Evolutionary conservation across 1,140 invertebrate genomes (phyloP).

Genomic region (Melanaphis sacchari): DNA sequence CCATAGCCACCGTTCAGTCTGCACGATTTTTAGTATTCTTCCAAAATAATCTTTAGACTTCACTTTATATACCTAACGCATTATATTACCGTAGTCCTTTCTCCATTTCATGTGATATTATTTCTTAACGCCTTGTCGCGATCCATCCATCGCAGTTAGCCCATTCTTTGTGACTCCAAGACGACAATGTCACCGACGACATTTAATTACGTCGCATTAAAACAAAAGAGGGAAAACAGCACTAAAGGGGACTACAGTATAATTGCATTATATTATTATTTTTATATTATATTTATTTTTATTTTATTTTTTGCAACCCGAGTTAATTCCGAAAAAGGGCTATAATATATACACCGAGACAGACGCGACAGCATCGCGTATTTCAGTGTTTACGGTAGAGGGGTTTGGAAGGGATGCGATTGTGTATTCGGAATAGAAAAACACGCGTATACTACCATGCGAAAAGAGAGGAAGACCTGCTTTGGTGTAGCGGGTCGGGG

Average conservation of each 20-base stretch:
- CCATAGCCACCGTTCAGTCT: too few species aligned
- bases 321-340: not conserved
- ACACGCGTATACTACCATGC: not conserved
- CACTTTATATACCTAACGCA: too few species aligned
- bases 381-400: not conserved
- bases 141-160: not conserved
- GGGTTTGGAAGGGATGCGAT: not conserved
- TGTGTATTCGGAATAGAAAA: not conserved
- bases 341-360: not conserved
- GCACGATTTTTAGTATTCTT: too few species aligned
- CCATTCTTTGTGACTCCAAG: not conserved
- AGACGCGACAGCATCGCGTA: not conserved
- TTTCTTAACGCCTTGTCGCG: not conserved
- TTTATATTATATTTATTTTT: not conserved
- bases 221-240: not conserved
- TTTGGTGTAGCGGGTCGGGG: not conserved
- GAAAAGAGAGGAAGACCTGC: not conserved
- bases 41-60: too few species aligned
- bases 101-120: not conserved
- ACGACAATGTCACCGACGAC: not conserved
- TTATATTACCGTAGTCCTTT: not conserved
- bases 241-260: not conserved
- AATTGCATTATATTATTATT: not conserved
- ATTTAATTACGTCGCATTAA: constrained; percentile 5
- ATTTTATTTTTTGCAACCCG: not conserved